Conservation (phyloP, 1,140 invertebrate genomes). For the Arion vulgaris region DNA sequence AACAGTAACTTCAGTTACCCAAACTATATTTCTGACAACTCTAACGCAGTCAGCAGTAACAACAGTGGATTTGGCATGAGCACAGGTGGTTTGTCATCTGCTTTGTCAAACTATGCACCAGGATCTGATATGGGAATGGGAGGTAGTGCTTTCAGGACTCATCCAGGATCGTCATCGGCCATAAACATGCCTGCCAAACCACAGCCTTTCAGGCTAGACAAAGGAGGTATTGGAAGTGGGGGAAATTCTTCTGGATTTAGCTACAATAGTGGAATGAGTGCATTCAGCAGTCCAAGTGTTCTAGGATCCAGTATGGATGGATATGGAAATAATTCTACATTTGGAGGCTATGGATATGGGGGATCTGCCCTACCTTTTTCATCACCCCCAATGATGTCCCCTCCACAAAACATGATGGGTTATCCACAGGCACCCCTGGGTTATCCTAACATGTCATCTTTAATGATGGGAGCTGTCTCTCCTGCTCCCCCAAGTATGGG, state of each 20-base stretch:
- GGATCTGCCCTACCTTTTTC: slow-evolving; percentile 19
- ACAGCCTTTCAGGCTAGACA: slow-evolving; percentile 19
- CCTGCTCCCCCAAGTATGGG: slow-evolving; percentile 10
- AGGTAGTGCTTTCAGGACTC: slow-evolving; percentile 36
- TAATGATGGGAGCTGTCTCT: slow-evolving; percentile 20
- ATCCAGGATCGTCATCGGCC: slow-evolving; percentile 12
- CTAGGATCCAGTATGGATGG: neutral
- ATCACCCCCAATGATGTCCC: slow-evolving; percentile 21
- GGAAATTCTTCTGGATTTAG: slow-evolving; percentile 8
- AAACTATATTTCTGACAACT: neutral
- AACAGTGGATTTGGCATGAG: neutral
- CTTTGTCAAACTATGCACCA: neutral
- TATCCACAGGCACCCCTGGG: slow-evolving; percentile 31
- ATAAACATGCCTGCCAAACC: slow-evolving; percentile 23
- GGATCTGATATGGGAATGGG: slow-evolving; percentile 23
- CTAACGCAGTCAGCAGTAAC: neutral
- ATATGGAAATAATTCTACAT: slow-evolving; percentile 17
- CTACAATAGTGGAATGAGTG: slow-evolving; percentile 35
- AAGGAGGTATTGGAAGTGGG: slow-evolving; percentile 15
- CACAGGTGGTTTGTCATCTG: neutral
- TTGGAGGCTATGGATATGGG: slow-evolving; percentile 33
- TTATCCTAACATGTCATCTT: slow-evolving; percentile 34
- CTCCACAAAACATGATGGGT: slow-evolving; percentile 37
- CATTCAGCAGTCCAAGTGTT: slow-evolving; percentile 17
- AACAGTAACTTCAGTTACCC: neutral